Base-by-base conservation (phyloP, 2,888 invertebrate species). In the Sericinus montela region DNA sequence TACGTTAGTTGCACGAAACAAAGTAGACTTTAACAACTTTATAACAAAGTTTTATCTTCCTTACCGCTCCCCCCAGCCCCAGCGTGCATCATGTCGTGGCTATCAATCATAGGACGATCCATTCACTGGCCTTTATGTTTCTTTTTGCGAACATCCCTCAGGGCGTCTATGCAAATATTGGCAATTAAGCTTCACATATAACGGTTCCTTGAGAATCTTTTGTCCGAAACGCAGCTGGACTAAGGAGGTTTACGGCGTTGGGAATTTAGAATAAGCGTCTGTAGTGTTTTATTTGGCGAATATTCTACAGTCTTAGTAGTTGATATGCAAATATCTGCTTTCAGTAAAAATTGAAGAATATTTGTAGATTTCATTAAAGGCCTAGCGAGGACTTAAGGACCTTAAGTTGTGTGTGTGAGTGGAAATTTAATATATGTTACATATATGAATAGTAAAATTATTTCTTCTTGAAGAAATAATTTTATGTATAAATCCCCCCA, bases 131-230 rank as follows among this genome's bases (percentile, higher is more conserved):
- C 60, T 60, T 58, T 47, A 55, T 48, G 34, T n/a, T 50, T 40
- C 48, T 58, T 72, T 73, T 68, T 69, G 65, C 60, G 34, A 60
- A 35, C 47, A 41, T 63, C 62, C 69, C 71, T 62, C 59, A 55
- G 58, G 53, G 64, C 62, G 69, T 73, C 76, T 82, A 85, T 85
- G 84, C 83, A 83, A 85, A 85, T 84, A 63, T 74, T 62, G 58
- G 79, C 83, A 82, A 84, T 83, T 83, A 83, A 63, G 62, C 69
- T 66, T 69, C 74, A 75, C 67, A 71, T 65, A 48, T 48, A 81
- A 83, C 82, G 79, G 80, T 73, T 62, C 9, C 60, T 62, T 55
- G 60, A 55, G 41, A 58, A 64, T 68, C 72, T 64, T 73, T 83
- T 82, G 76, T 81, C 54, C 45, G 54, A 54, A 40, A 52, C 37